Conservation (phyloP, 2,113 vertebrate genomes). For the Paraplagusia blochii region DNA sequence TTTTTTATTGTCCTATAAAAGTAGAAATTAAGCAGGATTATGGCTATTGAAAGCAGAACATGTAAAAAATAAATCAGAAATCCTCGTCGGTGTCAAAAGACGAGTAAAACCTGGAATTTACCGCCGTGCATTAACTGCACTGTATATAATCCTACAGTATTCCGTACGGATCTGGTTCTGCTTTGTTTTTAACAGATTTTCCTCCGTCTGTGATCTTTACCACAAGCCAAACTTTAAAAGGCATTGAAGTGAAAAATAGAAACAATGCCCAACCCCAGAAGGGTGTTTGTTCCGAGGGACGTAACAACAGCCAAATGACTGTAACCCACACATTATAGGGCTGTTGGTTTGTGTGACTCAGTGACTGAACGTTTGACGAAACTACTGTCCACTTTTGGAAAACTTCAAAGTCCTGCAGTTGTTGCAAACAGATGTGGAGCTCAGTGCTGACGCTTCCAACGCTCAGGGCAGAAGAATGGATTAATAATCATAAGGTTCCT, state of each 20-base stretch:
- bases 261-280: no score
- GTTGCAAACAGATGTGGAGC: conserved; percentile 53
- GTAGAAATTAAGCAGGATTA: not conserved
- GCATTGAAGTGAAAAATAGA: no score
- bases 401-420: conserved; percentile 42
- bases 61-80: not conserved
- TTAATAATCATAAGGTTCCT: conserved; percentile 50
- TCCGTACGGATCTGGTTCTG: no score
- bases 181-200: no score
- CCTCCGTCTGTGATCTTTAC: no score
- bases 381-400: conserved; percentile 27
- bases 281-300: no score
- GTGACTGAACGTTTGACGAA: conserved; percentile 15
- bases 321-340: no score
- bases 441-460: conserved; percentile 32
- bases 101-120: no score
- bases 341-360: not conserved
- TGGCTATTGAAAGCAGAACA: not conserved
- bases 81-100: not conserved
- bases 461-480: conserved; percentile 34
- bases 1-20: conserved; percentile 1
- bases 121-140: no score
- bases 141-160: no score
- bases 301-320: no score
- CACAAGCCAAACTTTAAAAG: no score